phyloP scores from a whole-genome alignment of 2,888 invertebrate genomes.

The Callinectes sapidus region DNA sequence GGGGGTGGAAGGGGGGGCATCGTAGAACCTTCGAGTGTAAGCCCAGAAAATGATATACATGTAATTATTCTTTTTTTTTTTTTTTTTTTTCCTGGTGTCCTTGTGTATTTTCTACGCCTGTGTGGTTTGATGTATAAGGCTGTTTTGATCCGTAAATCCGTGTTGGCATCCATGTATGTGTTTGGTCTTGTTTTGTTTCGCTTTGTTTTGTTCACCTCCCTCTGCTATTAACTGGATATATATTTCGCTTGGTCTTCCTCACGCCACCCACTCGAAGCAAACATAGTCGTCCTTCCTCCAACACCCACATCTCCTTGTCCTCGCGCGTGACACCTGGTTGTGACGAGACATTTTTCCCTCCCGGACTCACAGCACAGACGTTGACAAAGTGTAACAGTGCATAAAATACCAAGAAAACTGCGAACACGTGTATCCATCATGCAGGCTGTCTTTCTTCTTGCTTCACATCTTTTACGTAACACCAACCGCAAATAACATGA shows the following conservation, averaged over 20 bases:
- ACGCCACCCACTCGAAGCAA: not conserved
- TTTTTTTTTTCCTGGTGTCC: not conserved
- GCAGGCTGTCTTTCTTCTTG: not conserved
- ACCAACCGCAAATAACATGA: not conserved
- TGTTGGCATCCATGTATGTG: not conserved
- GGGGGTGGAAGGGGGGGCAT: not conserved
- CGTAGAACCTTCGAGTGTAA: not conserved
- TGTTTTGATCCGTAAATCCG: not conserved
- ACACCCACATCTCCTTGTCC: not conserved
- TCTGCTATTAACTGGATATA: no score
- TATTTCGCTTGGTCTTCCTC: not conserved
- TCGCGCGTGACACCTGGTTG: not conserved
- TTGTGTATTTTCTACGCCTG: not conserved
- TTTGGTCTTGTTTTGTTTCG: not conserved
- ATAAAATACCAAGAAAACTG: not conserved
- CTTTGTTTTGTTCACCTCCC: not conserved
- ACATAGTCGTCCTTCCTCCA: not conserved
- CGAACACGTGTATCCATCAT: not conserved
- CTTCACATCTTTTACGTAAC: not conserved
- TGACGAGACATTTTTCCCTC: not conserved
- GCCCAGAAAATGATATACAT: not conserved
- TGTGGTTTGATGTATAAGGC: not conserved
- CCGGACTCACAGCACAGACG: not conserved
- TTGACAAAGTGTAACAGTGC: not conserved
- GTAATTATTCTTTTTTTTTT: not conserved